Evolutionary conservation across 2,888 invertebrate species (phyloP).

Genomic region (Zaprionus obscuricornis): DNA sequence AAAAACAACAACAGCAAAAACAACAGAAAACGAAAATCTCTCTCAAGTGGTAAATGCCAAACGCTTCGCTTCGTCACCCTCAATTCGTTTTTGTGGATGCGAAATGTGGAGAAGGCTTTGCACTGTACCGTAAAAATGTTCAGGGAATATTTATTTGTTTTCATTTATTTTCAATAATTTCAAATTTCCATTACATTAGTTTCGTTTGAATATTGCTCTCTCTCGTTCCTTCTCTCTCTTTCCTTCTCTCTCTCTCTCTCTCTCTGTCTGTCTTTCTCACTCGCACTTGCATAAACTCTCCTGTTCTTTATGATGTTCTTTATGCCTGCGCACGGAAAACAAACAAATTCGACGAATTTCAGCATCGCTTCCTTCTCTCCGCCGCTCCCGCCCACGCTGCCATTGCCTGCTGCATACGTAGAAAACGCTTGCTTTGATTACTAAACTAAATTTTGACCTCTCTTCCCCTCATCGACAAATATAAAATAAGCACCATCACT

Average conservation of each 20-base stretch:
- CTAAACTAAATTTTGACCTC: conserved; percentile 66
- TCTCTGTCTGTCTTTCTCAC: too few relatives aligned
- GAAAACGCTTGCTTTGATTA: conserved; percentile 62
- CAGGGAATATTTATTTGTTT: conserved; percentile 74
- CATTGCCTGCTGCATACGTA: conserved; percentile 10
- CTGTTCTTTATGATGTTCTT: conserved; percentile 56
- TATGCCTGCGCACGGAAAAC: conserved; percentile 76
- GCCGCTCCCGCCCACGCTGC: too few relatives aligned
- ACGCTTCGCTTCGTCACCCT: conserved; percentile 52
- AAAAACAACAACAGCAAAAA: too few relatives aligned
- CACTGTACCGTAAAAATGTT: conserved; percentile 26
- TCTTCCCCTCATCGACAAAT: conserved; percentile 37
- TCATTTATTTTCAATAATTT: conserved; percentile 81
- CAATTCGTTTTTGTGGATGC: conserved; percentile 10
- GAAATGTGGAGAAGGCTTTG: conserved; percentile 3
- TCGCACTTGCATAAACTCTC: too few relatives aligned
- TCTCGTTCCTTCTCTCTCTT: not conserved
- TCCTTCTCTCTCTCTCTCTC: not conserved
- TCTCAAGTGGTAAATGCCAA: not conserved
- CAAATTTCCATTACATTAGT: conserved; percentile 80
- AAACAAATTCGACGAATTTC: conserved; percentile 65
- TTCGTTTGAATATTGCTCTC: conserved; percentile 43
- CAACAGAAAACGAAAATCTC: not conserved
- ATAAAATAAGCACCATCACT: conserved; percentile 62
- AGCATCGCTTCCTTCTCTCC: not conserved